phyloP scores from a whole-genome alignment of 2,888 invertebrate genomes.

The Scaptomyza flava region DNA sequence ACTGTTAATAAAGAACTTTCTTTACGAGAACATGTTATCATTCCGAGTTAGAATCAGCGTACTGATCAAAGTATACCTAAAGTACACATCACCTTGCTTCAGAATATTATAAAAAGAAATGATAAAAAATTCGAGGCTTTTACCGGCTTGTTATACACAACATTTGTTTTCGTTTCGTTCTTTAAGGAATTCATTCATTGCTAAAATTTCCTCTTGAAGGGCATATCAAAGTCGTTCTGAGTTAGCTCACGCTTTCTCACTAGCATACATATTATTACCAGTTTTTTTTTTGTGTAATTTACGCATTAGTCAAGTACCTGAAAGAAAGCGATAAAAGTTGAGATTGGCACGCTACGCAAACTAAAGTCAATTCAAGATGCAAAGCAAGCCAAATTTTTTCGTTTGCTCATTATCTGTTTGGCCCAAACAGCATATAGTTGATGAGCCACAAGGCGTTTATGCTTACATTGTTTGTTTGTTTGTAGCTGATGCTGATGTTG shows the following conservation, averaged over 20 bases:
- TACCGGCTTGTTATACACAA: no score
- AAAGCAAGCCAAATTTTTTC: constrained; percentile 51
- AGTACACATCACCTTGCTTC: no score
- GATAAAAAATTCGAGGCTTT: no score
- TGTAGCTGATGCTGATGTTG: constrained; percentile 27
- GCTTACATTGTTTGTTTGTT: constrained; percentile 10
- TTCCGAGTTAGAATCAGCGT: not conserved
- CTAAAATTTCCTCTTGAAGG: not conserved
- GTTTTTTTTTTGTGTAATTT: constrained; percentile 62
- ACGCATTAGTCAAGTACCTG: constrained; percentile 73
- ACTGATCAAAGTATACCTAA: not conserved
- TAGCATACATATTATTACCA: constrained; percentile 1
- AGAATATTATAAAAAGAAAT: no score
- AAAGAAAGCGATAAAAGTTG: constrained; percentile 66
- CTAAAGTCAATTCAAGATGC: constrained; percentile 56
- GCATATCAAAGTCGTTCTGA: constrained; percentile 25
- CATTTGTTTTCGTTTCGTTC: no score
- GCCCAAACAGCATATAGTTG: constrained; percentile 39
- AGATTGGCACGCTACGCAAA: constrained; percentile 67
- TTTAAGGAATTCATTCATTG: no score
- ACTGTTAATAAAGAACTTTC: not conserved
- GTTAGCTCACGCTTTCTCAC: constrained; percentile 5
- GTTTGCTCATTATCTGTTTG: constrained; percentile 50
- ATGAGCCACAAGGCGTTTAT: constrained; percentile 39
- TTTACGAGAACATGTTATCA: not conserved